Evolutionary conservation across 2,888 invertebrate species (phyloP).

Genomic region (Mesorhabditis sp.): DNA sequence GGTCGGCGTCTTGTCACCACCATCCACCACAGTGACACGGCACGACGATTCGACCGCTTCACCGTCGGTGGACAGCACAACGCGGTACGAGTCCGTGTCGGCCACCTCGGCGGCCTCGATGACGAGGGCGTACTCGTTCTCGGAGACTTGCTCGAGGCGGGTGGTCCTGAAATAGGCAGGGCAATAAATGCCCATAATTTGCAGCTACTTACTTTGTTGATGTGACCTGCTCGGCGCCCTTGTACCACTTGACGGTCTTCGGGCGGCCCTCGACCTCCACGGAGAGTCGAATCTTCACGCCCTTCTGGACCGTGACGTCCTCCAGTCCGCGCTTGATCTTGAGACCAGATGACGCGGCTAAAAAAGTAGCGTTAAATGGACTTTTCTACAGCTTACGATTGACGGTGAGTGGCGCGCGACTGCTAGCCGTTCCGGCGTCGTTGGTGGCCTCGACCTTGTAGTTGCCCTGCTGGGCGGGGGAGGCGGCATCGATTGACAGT

Average conservation of each 20-base stretch:
- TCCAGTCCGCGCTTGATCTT: slow-evolving; percentile 42
- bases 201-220: slow-evolving; percentile 69
- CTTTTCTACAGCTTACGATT: neutral
- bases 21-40: slow-evolving; percentile 66
- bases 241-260: slow-evolving; percentile 91
- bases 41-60: slow-evolving; percentile 46
- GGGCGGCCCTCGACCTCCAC: slow-evolving; percentile 81
- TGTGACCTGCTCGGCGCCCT: slow-evolving; percentile 86
- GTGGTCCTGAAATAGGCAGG: slow-evolving; percentile 57
- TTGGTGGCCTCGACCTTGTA: slow-evolving; percentile 85
- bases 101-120: slow-evolving; percentile 32
- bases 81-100: slow-evolving; percentile 39
- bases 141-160: slow-evolving; percentile 42
- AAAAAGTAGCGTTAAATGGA: slow-evolving; percentile 6
- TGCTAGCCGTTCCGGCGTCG: slow-evolving; percentile 65
- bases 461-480: slow-evolving; percentile 63
- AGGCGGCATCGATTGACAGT: slow-evolving; percentile 59
- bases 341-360: slow-evolving; percentile 25
- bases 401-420: slow-evolving; percentile 47
- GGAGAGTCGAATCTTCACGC: slow-evolving; percentile 40
- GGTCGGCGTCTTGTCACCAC: slow-evolving; percentile 77
- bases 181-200: slow-evolving; percentile 69
- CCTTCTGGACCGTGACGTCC: slow-evolving; percentile 55
- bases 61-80: slow-evolving; percentile 48
- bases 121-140: slow-evolving; percentile 37